These are phyloP conservation scores for Chelmon rostratus DNA, from an alignment of 2,797 vertebrate genomes.

Conservation along the genomic window DNA sequence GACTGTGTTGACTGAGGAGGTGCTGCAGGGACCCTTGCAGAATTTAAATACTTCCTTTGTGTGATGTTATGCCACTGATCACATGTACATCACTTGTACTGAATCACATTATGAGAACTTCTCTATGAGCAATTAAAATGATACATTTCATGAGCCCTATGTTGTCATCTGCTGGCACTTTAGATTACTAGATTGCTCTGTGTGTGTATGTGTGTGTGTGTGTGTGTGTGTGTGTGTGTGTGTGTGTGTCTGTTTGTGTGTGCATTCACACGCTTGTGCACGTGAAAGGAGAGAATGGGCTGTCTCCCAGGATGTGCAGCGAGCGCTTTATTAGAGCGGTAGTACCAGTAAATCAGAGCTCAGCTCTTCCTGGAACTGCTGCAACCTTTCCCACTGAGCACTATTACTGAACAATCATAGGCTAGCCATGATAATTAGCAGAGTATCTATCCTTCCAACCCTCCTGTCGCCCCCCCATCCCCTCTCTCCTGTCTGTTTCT, in stretches of 20 bases:
- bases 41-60: slow-evolving; percentile 55
- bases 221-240: slow-evolving; percentile 24
- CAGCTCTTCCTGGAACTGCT: slow-evolving; percentile 90
- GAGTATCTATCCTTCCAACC: slow-evolving; percentile 86
- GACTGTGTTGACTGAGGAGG: slow-evolving; percentile 44
- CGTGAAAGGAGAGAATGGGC: slow-evolving; percentile 83
- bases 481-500: slow-evolving; percentile 66
- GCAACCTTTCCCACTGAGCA: slow-evolving; percentile 92
- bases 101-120: slow-evolving; percentile 46
- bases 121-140: slow-evolving; percentile 57
- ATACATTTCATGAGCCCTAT: slow-evolving; percentile 61
- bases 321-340: slow-evolving; percentile 89
- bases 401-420: slow-evolving; percentile 92
- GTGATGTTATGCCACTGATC: slow-evolving; percentile 31
- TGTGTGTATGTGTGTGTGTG: slow-evolving; percentile 27
- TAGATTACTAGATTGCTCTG: slow-evolving; percentile 62
- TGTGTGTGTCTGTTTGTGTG: slow-evolving; percentile 54
- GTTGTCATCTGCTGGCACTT: slow-evolving; percentile 68
- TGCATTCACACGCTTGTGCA: slow-evolving; percentile 77
- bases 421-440: slow-evolving; percentile 91
- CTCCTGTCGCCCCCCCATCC: slow-evolving; percentile 58
- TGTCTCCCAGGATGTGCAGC: slow-evolving; percentile 88
- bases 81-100: slow-evolving; percentile 22
- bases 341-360: slow-evolving; percentile 92
- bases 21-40: slow-evolving; percentile 35